Base-by-base conservation (phyloP, 2,888 invertebrate genomes). In the Platypus cylindrus region DNA sequence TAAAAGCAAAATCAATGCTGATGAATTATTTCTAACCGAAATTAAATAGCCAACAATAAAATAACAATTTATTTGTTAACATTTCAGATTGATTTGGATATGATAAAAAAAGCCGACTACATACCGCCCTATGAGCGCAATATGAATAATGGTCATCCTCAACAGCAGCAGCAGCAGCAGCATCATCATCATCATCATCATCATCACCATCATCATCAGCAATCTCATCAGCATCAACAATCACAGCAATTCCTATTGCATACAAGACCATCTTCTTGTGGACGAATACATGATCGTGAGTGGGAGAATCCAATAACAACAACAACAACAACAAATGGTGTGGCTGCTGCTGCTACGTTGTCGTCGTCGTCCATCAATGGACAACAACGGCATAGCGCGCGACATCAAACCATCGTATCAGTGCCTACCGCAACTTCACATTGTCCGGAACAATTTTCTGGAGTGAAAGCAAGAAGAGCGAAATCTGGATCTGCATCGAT, bases 11-110 rank as follows among this genome's bases (percentile, higher is more conserved):
- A 23, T 11, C 24, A 23, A 23, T 23, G n/a, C 12, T 24, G n/a
- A 24, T 5, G 24, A 24, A 11, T 24, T 3, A 5, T 24, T 24
- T 8, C 12, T 24, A 24, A 11, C 11, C 13, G 12, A n/a, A n/a
- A n/a, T n/a, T n/a, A n/a, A n/a, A n/a, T n/a, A n/a, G n/a, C n/a
- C n/a, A n/a, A n/a, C n/a, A n/a, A n/a, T n/a, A n/a, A n/a, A n/a
- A n/a, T n/a, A n/a, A n/a, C n/a, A n/a, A n/a, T n/a, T n/a, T n/a
- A n/a, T n/a, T n/a, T n/a, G n/a, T n/a, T n/a, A n/a, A n/a, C 47
- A 38, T 64, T 65, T 3, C 60, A 68, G 68, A 63, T 68, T 45
- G 66, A 68, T 49, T 59, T 68, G 63, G 66, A 66, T 40, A 58
- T 64, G 22, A 66, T 67, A 37, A 64, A 63, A 36, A 64, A 63